phyloP scores from a whole-genome alignment of 2,797 vertebrate species.

The Anolis apletophallus region DNA sequence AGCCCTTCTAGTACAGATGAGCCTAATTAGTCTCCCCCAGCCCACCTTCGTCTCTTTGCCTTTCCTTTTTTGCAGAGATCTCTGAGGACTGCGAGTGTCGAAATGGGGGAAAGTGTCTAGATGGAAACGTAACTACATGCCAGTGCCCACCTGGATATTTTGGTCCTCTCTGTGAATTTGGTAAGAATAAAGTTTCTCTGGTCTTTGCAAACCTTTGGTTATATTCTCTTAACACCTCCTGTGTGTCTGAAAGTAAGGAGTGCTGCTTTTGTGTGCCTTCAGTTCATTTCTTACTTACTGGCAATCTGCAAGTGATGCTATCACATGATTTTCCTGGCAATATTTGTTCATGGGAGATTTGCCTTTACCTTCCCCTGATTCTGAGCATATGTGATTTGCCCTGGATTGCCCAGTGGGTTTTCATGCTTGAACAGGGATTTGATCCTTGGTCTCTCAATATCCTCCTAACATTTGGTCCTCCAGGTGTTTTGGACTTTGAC shows the following conservation, averaged over 20 bases:
- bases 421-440: too few species aligned
- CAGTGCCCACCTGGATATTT: conserved; percentile 86
- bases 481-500: too few species aligned
- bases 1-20: conserved; percentile 17
- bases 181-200: conserved; percentile 75
- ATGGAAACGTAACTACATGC: conserved; percentile 86
- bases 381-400: too few species aligned
- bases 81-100: conserved; percentile 89
- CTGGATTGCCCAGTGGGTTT: too few species aligned
- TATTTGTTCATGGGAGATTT: too few species aligned
- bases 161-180: conserved; percentile 86
- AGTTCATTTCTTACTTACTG: too few species aligned
- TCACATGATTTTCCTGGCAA: too few species aligned
- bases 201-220: neutral
- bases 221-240: neutral
- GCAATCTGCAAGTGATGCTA: too few species aligned
- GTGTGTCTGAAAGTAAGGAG: neutral
- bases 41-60: neutral
- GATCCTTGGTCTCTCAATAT: too few species aligned
- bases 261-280: too few species aligned
- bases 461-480: too few species aligned
- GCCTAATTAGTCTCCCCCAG: neutral
- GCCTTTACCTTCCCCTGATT: too few species aligned
- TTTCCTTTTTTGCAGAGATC: conserved; percentile 63
- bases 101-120: conserved; percentile 90